Percentiles rank a stretch among this genome's conserved stretches.
These are phyloP conservation scores for Nothocercus nigrocapillus DNA, from an alignment of 2,113 vertebrate species.

Conservation along the genomic window DNA sequence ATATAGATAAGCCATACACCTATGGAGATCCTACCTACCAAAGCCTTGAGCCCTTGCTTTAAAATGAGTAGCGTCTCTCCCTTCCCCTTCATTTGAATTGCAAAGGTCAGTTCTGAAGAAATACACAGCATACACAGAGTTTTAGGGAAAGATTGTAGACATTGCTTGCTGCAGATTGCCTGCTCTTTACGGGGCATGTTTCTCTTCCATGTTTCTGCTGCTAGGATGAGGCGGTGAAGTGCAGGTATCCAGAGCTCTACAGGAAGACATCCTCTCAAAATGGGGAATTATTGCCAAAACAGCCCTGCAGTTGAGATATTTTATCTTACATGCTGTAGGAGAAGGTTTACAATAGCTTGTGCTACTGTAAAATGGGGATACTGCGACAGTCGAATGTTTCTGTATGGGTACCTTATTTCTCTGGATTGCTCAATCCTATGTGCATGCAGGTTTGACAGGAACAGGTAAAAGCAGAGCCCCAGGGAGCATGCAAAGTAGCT, in stretches of 20 bases:
- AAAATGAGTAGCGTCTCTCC: background rate
- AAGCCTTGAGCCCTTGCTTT: background rate
- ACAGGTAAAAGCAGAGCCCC: background rate
- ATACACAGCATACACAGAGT: accelerated
- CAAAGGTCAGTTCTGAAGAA: background rate
- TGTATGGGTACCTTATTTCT: background rate
- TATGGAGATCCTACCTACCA: background rate
- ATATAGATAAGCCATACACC: background rate
- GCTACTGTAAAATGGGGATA: accelerated
- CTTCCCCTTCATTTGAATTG: background rate
- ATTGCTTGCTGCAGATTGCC: background rate
- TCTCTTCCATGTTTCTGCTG: background rate
- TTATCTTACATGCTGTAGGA: background rate
- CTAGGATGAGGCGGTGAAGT: background rate
- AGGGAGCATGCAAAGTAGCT: background rate
- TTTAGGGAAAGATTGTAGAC: background rate
- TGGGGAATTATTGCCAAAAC: background rate
- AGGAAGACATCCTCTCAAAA: background rate
- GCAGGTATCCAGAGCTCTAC: background rate
- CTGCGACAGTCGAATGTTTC: background rate
- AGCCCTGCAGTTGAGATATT: background rate
- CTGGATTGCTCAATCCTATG: background rate
- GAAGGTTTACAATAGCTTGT: background rate
- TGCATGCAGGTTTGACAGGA: background rate
- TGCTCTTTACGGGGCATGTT: background rate